Percentiles rank a stretch among this genome's conserved stretches.
Evolutionary conservation across 2,888 invertebrate genomes (phyloP).

Genomic region (Synergus laeviventris): DNA sequence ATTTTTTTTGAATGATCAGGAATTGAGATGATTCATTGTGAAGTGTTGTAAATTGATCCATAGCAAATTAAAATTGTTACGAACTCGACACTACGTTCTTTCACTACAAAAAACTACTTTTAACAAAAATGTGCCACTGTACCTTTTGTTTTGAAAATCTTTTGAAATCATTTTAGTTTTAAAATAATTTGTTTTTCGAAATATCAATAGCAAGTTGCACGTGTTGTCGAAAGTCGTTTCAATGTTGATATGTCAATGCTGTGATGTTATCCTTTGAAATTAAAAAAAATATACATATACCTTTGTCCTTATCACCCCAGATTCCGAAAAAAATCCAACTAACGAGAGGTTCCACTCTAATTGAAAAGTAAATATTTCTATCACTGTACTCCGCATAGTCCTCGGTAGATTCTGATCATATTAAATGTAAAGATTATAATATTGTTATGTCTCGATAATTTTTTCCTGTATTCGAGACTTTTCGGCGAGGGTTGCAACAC

Average conservation of each 20-base stretch:
- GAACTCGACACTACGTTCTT: slow-evolving; percentile 61
- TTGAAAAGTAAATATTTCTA: slow-evolving; percentile 68
- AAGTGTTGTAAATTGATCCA: slow-evolving; percentile 70
- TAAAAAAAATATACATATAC: slow-evolving; percentile 61
- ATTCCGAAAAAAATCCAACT: slow-evolving; percentile 47
- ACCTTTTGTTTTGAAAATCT: neutral
- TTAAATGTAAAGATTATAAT: slow-evolving; percentile 71
- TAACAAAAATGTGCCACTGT: neutral
- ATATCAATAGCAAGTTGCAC: slow-evolving; percentile 43
- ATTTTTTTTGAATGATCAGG: slow-evolving; percentile 59
- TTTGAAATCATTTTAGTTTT: neutral
- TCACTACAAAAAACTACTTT: slow-evolving; percentile 40
- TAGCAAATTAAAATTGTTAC: slow-evolving; percentile 67
- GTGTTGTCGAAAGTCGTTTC: slow-evolving; percentile 63
- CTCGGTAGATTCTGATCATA: slow-evolving; percentile 69
- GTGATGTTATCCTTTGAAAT: slow-evolving; percentile 73
- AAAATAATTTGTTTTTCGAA: neutral
- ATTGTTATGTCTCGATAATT: slow-evolving; percentile 70
- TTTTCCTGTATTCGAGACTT: slow-evolving; percentile 67
- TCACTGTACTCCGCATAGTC: slow-evolving; percentile 70
- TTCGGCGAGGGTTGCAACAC: slow-evolving; percentile 65
- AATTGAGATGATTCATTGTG: slow-evolving; percentile 67
- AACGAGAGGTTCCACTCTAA: slow-evolving; percentile 47
- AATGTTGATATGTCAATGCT: slow-evolving; percentile 74
- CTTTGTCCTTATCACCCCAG: slow-evolving; percentile 43